phyloP scores from a whole-genome alignment of 2,113 vertebrate genomes.

The Oryzias melastigma region DNA sequence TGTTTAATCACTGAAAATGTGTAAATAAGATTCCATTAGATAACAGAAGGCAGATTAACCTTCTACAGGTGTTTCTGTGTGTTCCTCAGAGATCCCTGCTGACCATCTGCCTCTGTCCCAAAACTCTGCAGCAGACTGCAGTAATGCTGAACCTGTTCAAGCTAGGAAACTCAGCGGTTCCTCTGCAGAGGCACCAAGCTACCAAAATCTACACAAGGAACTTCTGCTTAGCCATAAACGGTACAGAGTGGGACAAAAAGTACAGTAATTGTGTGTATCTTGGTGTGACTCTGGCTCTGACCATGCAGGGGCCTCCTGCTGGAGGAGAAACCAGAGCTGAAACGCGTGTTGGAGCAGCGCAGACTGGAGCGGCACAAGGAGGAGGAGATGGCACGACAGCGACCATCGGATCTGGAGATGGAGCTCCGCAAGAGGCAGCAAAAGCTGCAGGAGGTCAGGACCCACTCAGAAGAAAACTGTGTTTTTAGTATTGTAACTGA shows the following conservation, averaged over 20 bases:
- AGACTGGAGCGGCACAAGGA: slow-evolving; percentile 71
- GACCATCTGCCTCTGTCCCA: slow-evolving; percentile 10
- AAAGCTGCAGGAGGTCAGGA: slow-evolving; percentile 75
- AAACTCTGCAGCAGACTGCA: slow-evolving; percentile 30
- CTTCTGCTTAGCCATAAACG: slow-evolving; percentile 81
- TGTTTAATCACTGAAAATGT: too few relatives aligned
- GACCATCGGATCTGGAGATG: slow-evolving; percentile 76
- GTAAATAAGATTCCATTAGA: too few relatives aligned
- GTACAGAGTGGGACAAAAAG: slow-evolving; percentile 32
- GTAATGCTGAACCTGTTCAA: slow-evolving; percentile 45
- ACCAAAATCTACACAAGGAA: slow-evolving; percentile 78
- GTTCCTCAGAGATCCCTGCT: slow-evolving; percentile 50
- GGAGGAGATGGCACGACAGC: slow-evolving; percentile 69
- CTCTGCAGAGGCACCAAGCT: slow-evolving; percentile 56
- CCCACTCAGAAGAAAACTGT: not conserved
- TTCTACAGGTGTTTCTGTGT: not conserved
- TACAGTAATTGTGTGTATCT: not conserved
- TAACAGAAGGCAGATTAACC: not conserved
- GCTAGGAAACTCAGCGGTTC: slow-evolving; percentile 71
- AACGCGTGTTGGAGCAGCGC: slow-evolving; percentile 74
- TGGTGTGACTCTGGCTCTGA: slow-evolving; percentile 23
- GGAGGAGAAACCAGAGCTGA: slow-evolving; percentile 77
- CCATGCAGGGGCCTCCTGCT: slow-evolving; percentile 69
- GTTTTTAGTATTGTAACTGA: too few relatives aligned
- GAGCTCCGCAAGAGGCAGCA: slow-evolving; percentile 80